These are phyloP conservation scores for Hafferia zeledoni DNA, from an alignment of 2,797 vertebrate species.

Conservation along the genomic window DNA sequence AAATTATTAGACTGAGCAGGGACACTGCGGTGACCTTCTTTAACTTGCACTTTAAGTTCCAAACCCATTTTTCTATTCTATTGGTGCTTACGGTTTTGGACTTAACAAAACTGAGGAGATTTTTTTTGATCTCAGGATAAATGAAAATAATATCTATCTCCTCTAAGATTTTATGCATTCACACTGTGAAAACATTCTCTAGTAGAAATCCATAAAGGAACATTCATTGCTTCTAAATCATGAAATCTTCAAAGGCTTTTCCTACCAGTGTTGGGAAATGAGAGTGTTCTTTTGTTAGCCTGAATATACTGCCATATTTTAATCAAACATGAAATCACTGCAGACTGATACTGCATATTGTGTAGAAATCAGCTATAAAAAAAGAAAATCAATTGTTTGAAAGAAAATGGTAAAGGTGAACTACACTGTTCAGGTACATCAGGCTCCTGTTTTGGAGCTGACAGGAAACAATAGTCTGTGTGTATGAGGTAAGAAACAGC, in stretches of 20 bases:
- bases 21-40: neutral
- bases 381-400: neutral
- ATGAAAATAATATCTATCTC: neutral
- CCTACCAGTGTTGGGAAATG: neutral
- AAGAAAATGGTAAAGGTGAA: neutral
- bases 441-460: neutral
- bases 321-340: neutral
- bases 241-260: neutral
- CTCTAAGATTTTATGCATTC: neutral
- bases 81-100: neutral
- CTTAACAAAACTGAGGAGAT: neutral
- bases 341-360: neutral
- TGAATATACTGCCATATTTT: neutral
- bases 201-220: constrained; percentile 13
- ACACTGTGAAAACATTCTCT: neutral
- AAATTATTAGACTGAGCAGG: neutral
- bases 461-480: neutral
- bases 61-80: neutral
- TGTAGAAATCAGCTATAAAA: neutral
- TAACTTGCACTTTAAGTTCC: neutral
- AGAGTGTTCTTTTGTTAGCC: neutral
- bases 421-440: neutral
- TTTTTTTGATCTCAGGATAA: neutral
- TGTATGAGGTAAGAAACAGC: neutral
- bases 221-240: neutral